Percentiles rank a stretch among this genome's conserved stretches.
phyloP scores from a whole-genome alignment of 2,797 vertebrate species.

The Aplochiton taeniatus region DNA sequence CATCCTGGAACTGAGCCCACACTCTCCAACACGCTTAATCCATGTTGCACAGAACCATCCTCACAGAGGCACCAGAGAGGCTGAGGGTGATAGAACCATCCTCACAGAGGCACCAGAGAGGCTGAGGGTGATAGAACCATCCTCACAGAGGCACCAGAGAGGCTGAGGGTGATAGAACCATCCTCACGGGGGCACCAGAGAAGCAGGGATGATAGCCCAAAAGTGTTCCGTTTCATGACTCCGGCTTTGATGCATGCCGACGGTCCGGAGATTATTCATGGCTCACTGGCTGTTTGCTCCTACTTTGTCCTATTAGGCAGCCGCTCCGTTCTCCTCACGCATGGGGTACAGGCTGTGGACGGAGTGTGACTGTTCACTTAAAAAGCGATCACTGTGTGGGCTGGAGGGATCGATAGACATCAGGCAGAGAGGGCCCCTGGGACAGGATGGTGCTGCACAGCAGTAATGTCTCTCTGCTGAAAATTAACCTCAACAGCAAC shows the following conservation, averaged over 20 bases:
- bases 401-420: background rate
- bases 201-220: constrained; percentile 6
- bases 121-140: constrained; percentile 1
- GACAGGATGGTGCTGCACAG: background rate
- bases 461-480: background rate
- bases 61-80: constrained; percentile 11
- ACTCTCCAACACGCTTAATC: constrained; percentile 13
- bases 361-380: background rate
- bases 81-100: constrained; percentile 4
- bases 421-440: background rate
- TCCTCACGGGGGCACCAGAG: constrained; percentile 16
- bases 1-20: background rate
- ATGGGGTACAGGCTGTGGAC: background rate
- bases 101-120: constrained; percentile 14
- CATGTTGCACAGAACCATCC: constrained; percentile 10
- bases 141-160: constrained; percentile 16
- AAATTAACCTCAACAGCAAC: background rate
- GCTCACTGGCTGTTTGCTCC: background rate
- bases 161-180: constrained; percentile 2
- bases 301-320: background rate
- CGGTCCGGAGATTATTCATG: background rate
- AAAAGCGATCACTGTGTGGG: background rate
- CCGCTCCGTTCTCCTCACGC: background rate
- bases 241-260: constrained; percentile 1
- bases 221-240: constrained; percentile 8